Conservation (phyloP, 2,797 vertebrate genomes). For the Anniella stebbinsi region DNA sequence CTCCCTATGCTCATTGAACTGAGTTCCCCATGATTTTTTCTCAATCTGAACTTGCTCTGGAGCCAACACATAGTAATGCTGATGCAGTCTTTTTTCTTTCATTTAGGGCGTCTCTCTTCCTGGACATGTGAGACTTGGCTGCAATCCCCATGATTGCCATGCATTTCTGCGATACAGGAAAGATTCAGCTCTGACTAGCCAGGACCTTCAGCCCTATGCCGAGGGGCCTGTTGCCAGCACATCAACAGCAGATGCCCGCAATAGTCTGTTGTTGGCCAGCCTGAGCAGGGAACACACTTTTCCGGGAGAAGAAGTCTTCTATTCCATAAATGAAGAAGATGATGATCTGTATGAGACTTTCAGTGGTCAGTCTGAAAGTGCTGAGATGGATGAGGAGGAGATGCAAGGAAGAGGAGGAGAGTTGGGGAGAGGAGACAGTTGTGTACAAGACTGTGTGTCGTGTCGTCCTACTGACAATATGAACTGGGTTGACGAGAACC, state of each 20-base stretch:
- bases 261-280: not conserved
- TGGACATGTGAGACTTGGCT: conserved; percentile 31
- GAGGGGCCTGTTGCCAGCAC: not conserved
- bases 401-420: conserved; percentile 21
- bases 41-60: not conserved
- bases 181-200: not conserved
- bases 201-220: conserved; percentile 45
- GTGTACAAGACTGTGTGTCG: not conserved
- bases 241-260: conserved; percentile 13
- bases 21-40: not conserved
- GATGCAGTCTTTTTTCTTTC: conserved; percentile 9
- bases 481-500: not conserved
- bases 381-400: not conserved
- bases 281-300: conserved; percentile 39
- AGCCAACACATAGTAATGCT: not conserved
- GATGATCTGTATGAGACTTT: conserved; percentile 9
- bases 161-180: conserved; percentile 26
- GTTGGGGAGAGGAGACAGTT: not conserved
- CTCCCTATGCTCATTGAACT: not conserved
- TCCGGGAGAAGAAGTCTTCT: conserved; percentile 42
- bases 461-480: not conserved
- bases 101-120: conserved; percentile 58
- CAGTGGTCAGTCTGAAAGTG: not conserved
- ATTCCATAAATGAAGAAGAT: conserved; percentile 31
- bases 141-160: conserved; percentile 40